Conservation (phyloP, 2,797 vertebrate species). For the Spea hammondii region DNA sequence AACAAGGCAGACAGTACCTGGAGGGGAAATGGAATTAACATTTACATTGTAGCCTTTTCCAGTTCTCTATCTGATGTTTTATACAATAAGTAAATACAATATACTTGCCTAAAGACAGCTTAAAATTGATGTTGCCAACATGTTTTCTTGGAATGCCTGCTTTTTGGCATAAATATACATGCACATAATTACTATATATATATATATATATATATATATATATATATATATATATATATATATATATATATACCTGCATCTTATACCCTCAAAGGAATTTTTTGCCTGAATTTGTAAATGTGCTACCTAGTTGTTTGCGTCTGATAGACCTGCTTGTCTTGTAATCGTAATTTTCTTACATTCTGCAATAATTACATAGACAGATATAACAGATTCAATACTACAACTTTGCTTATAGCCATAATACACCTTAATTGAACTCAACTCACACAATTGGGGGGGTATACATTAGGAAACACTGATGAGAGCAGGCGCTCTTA, state of each 20-base stretch:
- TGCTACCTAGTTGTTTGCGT: too few relatives aligned
- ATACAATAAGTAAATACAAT: conserved; percentile 12
- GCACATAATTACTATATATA: neutral
- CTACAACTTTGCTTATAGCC: neutral
- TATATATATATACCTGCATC: too few relatives aligned
- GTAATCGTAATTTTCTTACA: too few relatives aligned
- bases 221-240: too few relatives aligned
- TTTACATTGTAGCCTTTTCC: conserved; percentile 21
- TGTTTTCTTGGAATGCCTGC: neutral
- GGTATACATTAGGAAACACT: neutral
- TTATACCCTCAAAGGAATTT: too few relatives aligned
- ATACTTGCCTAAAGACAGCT: neutral
- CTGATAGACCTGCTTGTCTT: too few relatives aligned
- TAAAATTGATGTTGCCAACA: neutral
- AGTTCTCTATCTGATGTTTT: neutral
- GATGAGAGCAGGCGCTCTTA: neutral
- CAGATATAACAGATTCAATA: too few relatives aligned
- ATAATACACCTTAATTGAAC: conserved; percentile 2
- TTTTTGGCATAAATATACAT: neutral
- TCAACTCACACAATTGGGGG: rapidly evolving
- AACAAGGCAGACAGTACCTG: conserved; percentile 18
- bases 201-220: neutral
- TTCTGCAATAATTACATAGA: too few relatives aligned
- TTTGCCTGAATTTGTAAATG: too few relatives aligned
- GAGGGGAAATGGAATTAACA: conserved; percentile 11